These are phyloP conservation scores for Drosophila villosipedis DNA, from an alignment of 2,888 invertebrate genomes.

Conservation along the genomic window DNA sequence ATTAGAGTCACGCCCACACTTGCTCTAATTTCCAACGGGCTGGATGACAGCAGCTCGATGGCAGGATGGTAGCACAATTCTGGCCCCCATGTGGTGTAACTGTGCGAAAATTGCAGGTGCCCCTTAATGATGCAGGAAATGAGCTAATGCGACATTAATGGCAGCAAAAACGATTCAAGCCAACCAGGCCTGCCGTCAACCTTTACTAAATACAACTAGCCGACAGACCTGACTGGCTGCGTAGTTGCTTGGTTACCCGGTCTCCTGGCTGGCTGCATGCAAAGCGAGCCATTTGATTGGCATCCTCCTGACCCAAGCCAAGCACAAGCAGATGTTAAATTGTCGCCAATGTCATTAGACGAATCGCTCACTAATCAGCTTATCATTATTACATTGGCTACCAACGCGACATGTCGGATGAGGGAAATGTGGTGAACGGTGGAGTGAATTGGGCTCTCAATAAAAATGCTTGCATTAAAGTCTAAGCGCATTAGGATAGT, in stretches of 20 bases:
- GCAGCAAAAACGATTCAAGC: slow-evolving; percentile 40
- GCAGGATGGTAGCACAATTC: not conserved
- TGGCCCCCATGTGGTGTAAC: slow-evolving; percentile 25
- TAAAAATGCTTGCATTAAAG: slow-evolving; percentile 57
- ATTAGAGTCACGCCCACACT: slow-evolving; percentile 20
- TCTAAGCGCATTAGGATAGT: slow-evolving; percentile 54
- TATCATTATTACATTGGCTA: slow-evolving; percentile 70
- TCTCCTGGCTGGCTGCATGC: slow-evolving; percentile 25
- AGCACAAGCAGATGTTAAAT: slow-evolving; percentile 38
- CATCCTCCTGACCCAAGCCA: slow-evolving; percentile 2
- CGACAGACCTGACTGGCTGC: not conserved
- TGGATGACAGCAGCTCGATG: not conserved
- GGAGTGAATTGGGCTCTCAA: slow-evolving; percentile 28
- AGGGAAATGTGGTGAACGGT: not conserved
- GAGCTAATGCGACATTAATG: slow-evolving; percentile 68
- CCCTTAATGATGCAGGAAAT: slow-evolving; percentile 76
- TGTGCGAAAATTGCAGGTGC: slow-evolving; percentile 65
- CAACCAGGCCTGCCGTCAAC: slow-evolving; percentile 1
- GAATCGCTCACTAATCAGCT: slow-evolving; percentile 71
- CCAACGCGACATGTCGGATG: slow-evolving; percentile 2
- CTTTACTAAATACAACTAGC: slow-evolving; percentile 2
- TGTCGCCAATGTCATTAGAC: slow-evolving; percentile 69
- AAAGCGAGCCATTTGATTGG: slow-evolving; percentile 36
- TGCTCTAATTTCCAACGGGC: slow-evolving; percentile 33
- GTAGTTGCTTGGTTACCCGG: not conserved